These are phyloP conservation scores for Camponotus floridanus DNA, from an alignment of 1,140 invertebrate species.

Conservation along the genomic window DNA sequence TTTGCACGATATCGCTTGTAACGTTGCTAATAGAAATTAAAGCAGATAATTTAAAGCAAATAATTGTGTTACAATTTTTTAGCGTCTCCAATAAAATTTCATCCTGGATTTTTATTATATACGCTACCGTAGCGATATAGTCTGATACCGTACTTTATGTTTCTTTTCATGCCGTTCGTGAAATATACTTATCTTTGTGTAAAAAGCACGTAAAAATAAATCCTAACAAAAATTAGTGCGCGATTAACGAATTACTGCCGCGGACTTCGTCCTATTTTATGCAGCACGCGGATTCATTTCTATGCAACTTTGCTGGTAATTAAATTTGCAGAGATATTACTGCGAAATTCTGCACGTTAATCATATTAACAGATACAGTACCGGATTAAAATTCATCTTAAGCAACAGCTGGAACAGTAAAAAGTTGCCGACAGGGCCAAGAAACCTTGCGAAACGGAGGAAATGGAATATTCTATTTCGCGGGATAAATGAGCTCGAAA, in stretches of 20 bases:
- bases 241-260: slow-evolving; percentile 3
- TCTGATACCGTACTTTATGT: too few relatives aligned
- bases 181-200: neutral
- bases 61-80: neutral
- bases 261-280: neutral
- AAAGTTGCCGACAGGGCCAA: slow-evolving; percentile 37
- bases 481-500: slow-evolving; percentile 29
- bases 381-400: slow-evolving; percentile 54
- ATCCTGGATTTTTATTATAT: neutral
- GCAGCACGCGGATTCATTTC: slow-evolving; percentile 14
- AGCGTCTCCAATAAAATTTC: neutral
- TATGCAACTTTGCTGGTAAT: slow-evolving; percentile 16
- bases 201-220: neutral
- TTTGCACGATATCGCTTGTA: neutral
- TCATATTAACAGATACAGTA: slow-evolving; percentile 36
- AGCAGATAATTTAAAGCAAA: too few relatives aligned
- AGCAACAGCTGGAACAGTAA: slow-evolving; percentile 30
- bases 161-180: neutral
- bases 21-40: neutral
- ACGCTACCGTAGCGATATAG: neutral
- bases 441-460: slow-evolving; percentile 9
- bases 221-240: slow-evolving; percentile 13
- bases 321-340: slow-evolving; percentile 40
- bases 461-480: slow-evolving; percentile 28
- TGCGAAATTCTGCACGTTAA: slow-evolving; percentile 40